Base-by-base conservation (phyloP, 2,888 invertebrate species). In the Ellobium chinense region DNA sequence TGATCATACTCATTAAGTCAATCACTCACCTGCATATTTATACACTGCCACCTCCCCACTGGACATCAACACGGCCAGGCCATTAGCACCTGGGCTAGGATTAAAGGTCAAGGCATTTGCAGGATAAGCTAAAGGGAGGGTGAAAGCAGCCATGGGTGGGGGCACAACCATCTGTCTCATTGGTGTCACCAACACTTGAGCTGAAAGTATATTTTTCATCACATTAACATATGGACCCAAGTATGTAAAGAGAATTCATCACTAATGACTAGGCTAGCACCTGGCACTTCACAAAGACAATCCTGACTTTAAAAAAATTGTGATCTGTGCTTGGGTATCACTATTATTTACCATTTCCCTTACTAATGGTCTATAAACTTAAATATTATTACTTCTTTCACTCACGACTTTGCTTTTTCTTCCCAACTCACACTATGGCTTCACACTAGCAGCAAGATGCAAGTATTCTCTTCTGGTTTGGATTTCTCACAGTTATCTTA, bases 61-160 rank as follows among this genome's bases (percentile, higher is more conserved):
- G 31, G 87, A 84, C 24, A 88, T 81, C 24, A 87, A 86, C 36
- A 85, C 87, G 27, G 89, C 73, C 62, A 88, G 85, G 63, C 88
- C 87, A 31, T 85, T 85, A 29, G 80, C 75, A 14, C 86, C 84
- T 58, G 85, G 74, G 12, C 77, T 72, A 21, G 86, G 84, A 36
- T 88, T 87, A 84, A 91, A 91, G 37, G 87, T 78, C n/a, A 91
- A 87, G 29, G 88, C 86, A 78, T 87, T 87, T 69, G 96, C 94
- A 82, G 94, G 93, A 36, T 92, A 91, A 0, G 94, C 93, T 79
- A 95, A 92, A 73, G 94, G 90, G 21, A 96, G 88, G 86, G 94
- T 94, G 75, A 94, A 93, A 73, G 95, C 95, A 81, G 95, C 94
- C 96, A 97, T 96, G 54, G 98, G 98, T 1, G 98, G 98, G 37